Evolutionary conservation across 2,797 vertebrate species (phyloP).

Genomic region (Sebastes matsubarae): DNA sequence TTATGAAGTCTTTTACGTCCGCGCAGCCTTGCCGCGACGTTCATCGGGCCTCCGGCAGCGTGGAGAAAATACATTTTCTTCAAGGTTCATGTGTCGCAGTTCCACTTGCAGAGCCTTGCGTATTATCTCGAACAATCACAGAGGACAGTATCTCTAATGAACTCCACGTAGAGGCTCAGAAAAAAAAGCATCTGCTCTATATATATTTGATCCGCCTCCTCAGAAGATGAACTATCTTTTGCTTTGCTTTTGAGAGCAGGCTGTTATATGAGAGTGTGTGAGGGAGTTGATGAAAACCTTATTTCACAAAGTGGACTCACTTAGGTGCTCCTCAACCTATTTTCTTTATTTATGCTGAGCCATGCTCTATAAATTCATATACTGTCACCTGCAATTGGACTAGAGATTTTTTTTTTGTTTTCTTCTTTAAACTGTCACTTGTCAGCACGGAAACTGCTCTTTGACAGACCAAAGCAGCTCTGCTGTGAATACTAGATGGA

Average conservation of each 20-base stretch:
- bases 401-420: constrained; percentile 76
- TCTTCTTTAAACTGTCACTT: constrained; percentile 82
- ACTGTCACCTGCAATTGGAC: constrained; percentile 82
- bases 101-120: constrained; percentile 34
- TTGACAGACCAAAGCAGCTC: constrained; percentile 62
- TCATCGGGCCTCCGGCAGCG: not conserved
- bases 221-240: constrained; percentile 45
- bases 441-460: constrained; percentile 74
- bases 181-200: constrained; percentile 19
- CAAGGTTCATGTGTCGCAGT: constrained; percentile 43
- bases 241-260: constrained; percentile 67
- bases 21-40: constrained; percentile 1
- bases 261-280: constrained; percentile 73
- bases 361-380: constrained; percentile 82
- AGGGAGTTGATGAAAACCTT: constrained; percentile 81
- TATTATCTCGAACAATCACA: constrained; percentile 48
- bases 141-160: constrained; percentile 53
- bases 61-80: constrained; percentile 53
- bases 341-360: constrained; percentile 81
- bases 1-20: constrained; percentile 47
- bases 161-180: constrained; percentile 28
- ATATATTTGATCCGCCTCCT: constrained; percentile 48
- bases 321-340: constrained; percentile 49
- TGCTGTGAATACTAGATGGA: constrained; percentile 19
- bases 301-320: constrained; percentile 81